Percentiles rank a stretch among this genome's conserved stretches.
Evolutionary conservation across 2,888 invertebrate species (phyloP).

Genomic region (Thereva unica): DNA sequence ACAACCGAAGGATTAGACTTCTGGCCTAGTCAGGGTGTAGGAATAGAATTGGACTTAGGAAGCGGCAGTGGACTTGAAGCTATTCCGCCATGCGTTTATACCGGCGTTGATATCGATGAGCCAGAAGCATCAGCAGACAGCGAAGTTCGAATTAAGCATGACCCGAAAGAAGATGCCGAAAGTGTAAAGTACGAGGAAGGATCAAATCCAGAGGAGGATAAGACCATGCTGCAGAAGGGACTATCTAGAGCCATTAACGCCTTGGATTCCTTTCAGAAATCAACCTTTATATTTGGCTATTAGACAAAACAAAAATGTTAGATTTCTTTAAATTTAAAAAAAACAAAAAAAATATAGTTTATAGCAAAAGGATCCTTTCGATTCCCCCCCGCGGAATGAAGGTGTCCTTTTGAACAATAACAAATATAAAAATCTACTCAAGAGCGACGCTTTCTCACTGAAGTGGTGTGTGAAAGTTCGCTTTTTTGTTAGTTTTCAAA

Average conservation of each 20-base stretch:
- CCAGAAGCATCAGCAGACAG: slow-evolving; percentile 1
- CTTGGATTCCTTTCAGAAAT: too few species aligned
- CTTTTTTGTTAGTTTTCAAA: slow-evolving; percentile 18
- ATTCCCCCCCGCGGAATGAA: neutral
- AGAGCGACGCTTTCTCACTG: neutral
- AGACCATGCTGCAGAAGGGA: neutral
- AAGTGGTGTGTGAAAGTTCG: neutral
- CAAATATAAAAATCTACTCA: slow-evolving; percentile 12
- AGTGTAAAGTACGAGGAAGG: slow-evolving; percentile 50
- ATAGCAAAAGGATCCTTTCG: too few species aligned
- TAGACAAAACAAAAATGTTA: too few species aligned
- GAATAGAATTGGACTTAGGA: neutral
- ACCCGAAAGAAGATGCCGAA: slow-evolving; percentile 54
- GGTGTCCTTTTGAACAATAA: slow-evolving; percentile 12
- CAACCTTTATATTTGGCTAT: too few species aligned
- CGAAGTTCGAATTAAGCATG: slow-evolving; percentile 37
- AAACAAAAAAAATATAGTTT: too few species aligned
- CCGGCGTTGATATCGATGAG: slow-evolving; percentile 50
- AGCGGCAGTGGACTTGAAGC: slow-evolving; percentile 46
- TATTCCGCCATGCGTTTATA: slow-evolving; percentile 48
- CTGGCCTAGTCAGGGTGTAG: slow-evolving; percentile 7
- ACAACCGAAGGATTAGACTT: neutral
- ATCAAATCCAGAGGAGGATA: too few species aligned
- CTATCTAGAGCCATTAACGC: too few species aligned
- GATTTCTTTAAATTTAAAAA: too few species aligned